These are phyloP conservation scores for Apus apus DNA, from an alignment of 2,113 vertebrate genomes.

Conservation along the genomic window DNA sequence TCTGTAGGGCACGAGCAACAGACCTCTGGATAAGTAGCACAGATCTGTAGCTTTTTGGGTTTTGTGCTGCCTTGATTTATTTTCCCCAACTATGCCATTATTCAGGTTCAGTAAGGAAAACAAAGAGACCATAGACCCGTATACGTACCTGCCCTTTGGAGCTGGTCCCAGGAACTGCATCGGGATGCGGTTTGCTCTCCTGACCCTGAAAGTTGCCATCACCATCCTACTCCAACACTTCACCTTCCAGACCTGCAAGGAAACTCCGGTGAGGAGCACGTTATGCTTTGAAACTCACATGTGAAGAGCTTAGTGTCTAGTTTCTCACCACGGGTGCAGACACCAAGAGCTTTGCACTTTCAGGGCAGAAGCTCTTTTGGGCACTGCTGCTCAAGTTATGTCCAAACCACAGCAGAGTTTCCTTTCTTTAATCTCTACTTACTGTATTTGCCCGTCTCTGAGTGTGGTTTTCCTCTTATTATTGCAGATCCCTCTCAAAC, in stretches of 20 bases:
- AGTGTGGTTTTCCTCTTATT: neutral
- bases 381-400: rapidly evolving
- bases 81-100: neutral
- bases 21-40: neutral
- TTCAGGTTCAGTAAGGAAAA: conserved; percentile 85
- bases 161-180: conserved; percentile 86
- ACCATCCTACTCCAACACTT: conserved; percentile 77
- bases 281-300: rapidly evolving
- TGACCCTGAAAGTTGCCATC: conserved; percentile 79
- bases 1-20: neutral
- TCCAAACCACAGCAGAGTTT: rapidly evolving
- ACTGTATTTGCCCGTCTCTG: neutral
- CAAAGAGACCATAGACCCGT: conserved; percentile 71
- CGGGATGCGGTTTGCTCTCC: conserved; percentile 84
- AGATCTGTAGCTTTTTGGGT: rapidly evolving
- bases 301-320: rapidly evolving
- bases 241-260: conserved; percentile 79
- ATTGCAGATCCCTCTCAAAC: conserved; percentile 77
- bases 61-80: neutral
- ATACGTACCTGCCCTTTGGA: conserved; percentile 84
- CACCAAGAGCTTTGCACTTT: rapidly evolving
- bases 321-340: neutral
- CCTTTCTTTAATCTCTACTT: neutral
- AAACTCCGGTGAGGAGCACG: conserved; percentile 79
- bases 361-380: neutral